Evolutionary conservation across 1,140 invertebrate genomes (phyloP).

Genomic region (Hylyphantes graminicola): DNA sequence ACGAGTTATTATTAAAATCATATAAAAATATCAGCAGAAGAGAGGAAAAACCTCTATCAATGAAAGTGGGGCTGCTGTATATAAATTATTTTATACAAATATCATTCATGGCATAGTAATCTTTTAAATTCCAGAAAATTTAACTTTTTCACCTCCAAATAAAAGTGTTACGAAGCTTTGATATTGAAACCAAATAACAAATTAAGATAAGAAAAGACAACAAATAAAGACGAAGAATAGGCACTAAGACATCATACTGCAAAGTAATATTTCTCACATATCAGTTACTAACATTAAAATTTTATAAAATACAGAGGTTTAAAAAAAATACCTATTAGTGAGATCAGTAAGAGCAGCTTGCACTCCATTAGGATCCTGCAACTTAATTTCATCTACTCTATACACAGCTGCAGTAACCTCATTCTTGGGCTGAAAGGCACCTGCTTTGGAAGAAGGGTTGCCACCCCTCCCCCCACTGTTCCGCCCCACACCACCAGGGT

Average conservation of each 20-base stretch:
- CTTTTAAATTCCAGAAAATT: no score
- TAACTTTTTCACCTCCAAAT: no score
- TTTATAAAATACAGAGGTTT: neutral
- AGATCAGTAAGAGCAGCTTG: constrained; percentile 73
- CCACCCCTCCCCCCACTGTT: constrained; percentile 33
- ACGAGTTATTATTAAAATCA: neutral
- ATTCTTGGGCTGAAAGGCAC: constrained; percentile 63
- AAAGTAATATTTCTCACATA: neutral
- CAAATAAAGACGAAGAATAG: no score
- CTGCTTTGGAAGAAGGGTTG: constrained; percentile 47
- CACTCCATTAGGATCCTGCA: constrained; percentile 72
- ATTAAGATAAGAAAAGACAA: no score
- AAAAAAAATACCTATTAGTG: constrained; percentile 63
- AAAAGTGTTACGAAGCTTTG: no score
- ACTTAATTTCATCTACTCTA: constrained; percentile 73
- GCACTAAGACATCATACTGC: no score
- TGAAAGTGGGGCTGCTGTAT: no score
- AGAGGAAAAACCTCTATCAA: no score
- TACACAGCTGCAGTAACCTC: constrained; percentile 70
- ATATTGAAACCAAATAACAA: no score
- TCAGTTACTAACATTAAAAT: neutral
- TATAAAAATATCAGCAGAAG: neutral
- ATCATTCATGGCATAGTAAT: no score
- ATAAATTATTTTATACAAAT: no score
- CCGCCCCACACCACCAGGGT: constrained; percentile 42